Base-by-base conservation (phyloP, 2,797 vertebrate species). In the Echeneis naucrates region DNA sequence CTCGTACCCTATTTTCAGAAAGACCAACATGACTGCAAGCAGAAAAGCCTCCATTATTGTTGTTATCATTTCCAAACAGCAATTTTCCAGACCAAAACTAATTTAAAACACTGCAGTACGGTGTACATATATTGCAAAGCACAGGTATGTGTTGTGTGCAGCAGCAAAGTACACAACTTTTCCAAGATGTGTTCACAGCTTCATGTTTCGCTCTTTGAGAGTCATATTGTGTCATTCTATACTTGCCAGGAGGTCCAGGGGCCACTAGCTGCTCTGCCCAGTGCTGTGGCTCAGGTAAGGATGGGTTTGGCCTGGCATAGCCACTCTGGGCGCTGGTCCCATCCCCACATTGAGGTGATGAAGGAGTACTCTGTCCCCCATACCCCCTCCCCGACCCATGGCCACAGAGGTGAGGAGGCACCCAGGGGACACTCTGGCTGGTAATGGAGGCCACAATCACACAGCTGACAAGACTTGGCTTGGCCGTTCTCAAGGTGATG, bases 1-100 rank as follows among this genome's bases (percentile, higher is more conserved):
- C 83, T 85, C 80, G 26, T 5, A 54, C 21, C 66, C 85, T 92
- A 89, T 89, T 93, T 93, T 84, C 82, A 91, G 91, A 86, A 82
- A 81, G 73, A 90, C 80, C 69, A 89, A 90, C 88, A 88, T 17
- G 19, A 75, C 74, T 53, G 75, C 79, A 86, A 90, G 90, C 76
- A 87, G 75, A 70, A 78, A 80, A 81, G 67, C 35, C 63, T 67
- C 84, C 79, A 77, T 88, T 83, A 84, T 82, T 87, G 84, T 82
- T 89, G 78, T 87, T 84, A 87, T 88, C 72, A 74, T 87, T 92
- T 82, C 83, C 86, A 85, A 64, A 78, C 86, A 86, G 80, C 74
- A 72, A 73, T 72, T 79, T 87, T 87, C 73, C 65, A 48, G 21
- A 67, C 82, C 67, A 71, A 82, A 78, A 51, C 76, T 76, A 61